A percentile compares a stretch with the other conserved stretches of the same genome.
Conservation (phyloP, 2,113 vertebrate species). For the Acrocephalus arundinaceus region DNA sequence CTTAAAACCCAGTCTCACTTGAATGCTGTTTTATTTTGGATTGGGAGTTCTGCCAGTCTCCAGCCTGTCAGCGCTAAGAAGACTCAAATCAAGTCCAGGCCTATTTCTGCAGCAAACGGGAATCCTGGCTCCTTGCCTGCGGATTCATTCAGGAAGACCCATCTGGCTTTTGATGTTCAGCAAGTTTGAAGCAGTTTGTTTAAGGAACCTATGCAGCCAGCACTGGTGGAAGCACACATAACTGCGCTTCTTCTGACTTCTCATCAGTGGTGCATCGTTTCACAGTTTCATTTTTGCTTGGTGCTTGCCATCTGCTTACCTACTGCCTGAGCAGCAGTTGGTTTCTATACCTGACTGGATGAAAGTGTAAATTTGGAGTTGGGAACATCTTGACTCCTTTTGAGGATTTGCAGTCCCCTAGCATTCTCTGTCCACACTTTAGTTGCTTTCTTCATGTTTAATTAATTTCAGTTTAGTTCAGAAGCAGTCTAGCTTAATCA, state of each 20-base stretch:
- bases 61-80: slow-evolving; percentile 74
- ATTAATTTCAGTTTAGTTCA: slow-evolving; percentile 27
- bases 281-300: slow-evolving; percentile 4
- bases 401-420: background rate
- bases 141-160: slow-evolving; percentile 71
- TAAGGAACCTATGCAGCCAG: slow-evolving; percentile 61
- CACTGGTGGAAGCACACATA: slow-evolving; percentile 45
- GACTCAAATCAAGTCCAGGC: slow-evolving; percentile 77
- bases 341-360: slow-evolving; percentile 51
- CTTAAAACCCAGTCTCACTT: slow-evolving; percentile 64
- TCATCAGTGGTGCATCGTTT: background rate
- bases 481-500: slow-evolving; percentile 14
- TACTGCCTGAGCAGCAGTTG: slow-evolving; percentile 15
- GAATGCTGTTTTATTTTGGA: slow-evolving; percentile 73
- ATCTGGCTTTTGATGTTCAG: slow-evolving; percentile 77
- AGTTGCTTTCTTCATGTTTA: slow-evolving; percentile 37
- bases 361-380: slow-evolving; percentile 39
- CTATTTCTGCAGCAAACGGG: slow-evolving; percentile 72
- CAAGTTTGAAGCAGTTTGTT: slow-evolving; percentile 72
- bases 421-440: slow-evolving; percentile 14
- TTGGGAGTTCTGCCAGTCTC: slow-evolving; percentile 70
- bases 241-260: slow-evolving; percentile 26
- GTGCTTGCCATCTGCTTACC: slow-evolving; percentile 48
- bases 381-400: slow-evolving; percentile 2
- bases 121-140: slow-evolving; percentile 72